Percentiles rank a stretch among this genome's conserved stretches.
Conservation (phyloP, 2,888 invertebrate genomes). For the Metallyticus violacea region DNA sequence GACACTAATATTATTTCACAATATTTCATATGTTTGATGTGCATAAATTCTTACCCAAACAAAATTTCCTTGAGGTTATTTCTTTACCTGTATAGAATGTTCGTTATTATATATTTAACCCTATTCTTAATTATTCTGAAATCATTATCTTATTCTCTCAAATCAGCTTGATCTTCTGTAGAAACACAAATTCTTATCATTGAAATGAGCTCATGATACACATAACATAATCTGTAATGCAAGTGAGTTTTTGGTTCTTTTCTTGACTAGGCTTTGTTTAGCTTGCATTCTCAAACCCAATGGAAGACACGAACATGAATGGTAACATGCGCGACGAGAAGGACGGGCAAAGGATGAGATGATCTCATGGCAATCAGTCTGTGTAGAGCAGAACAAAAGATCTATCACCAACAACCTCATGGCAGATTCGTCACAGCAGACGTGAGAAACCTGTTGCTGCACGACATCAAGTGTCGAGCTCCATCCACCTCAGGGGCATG, state of each 20-base stretch:
- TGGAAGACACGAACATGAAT: neutral
- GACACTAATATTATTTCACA: too few relatives aligned
- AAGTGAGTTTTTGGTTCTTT: neutral
- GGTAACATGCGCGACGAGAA: neutral
- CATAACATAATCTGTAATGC: neutral
- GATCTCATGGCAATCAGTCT: conserved; percentile 3
- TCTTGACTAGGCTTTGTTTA: neutral
- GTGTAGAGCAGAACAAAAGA: conserved; percentile 1
- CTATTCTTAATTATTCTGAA: too few relatives aligned
- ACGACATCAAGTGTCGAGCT: too few relatives aligned
- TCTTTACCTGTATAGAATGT: too few relatives aligned
- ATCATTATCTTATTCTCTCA: too few relatives aligned
- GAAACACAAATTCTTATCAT: too few relatives aligned
- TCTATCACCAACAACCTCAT: conserved; percentile 3
- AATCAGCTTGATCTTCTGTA: too few relatives aligned
- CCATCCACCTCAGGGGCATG: neutral
- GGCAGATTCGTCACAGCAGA: neutral
- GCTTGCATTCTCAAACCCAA: neutral
- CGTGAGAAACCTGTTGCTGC: conserved; percentile 16
- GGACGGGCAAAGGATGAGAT: neutral
- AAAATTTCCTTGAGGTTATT: too few relatives aligned
- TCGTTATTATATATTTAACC: too few relatives aligned
- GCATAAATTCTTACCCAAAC: too few relatives aligned
- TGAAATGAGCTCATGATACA: neutral
- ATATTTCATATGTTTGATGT: too few relatives aligned